phyloP scores from a whole-genome alignment of 2,888 invertebrate species.

The Phlogophora meticulosa region DNA sequence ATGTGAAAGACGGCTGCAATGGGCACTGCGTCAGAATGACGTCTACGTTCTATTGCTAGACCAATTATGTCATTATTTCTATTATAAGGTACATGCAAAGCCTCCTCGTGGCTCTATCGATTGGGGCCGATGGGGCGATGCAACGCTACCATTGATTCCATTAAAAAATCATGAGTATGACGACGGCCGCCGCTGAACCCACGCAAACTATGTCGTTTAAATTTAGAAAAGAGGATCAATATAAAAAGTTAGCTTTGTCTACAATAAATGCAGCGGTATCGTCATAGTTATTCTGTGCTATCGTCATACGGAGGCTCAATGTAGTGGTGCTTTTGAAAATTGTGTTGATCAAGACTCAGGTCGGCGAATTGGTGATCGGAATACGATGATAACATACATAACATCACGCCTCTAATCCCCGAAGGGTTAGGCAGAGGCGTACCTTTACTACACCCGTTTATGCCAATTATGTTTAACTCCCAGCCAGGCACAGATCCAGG shows the following conservation, averaged over 20 bases:
- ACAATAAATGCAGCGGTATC: conserved; percentile 35
- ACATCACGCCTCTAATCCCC: too few species aligned
- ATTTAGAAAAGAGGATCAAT: conserved; percentile 45
- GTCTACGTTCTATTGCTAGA: conserved; percentile 27
- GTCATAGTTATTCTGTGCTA: conserved; percentile 19
- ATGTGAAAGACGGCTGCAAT: conserved; percentile 36
- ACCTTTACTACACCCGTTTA: too few species aligned
- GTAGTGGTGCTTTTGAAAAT: not conserved
- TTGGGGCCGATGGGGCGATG: conserved; percentile 19
- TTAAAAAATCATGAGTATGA: conserved; percentile 50
- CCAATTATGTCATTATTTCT: conserved; percentile 52
- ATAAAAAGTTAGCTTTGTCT: conserved; percentile 20
- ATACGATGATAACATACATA: too few species aligned
- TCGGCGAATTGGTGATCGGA: not conserved
- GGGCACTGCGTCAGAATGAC: conserved; percentile 52
- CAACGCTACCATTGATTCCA: conserved; percentile 49
- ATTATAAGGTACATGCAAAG: conserved; percentile 37
- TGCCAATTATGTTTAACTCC: too few species aligned
- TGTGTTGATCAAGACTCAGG: not conserved
- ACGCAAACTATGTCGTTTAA: conserved; percentile 46
- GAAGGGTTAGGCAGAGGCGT: too few species aligned
- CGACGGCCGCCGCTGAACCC: conserved; percentile 6
- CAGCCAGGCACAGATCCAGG: too few species aligned
- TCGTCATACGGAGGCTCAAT: not conserved
- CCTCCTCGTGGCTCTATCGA: conserved; percentile 24